These are phyloP conservation scores for Centruroides vittatus DNA, from an alignment of 1,140 invertebrate genomes.

Conservation along the genomic window DNA sequence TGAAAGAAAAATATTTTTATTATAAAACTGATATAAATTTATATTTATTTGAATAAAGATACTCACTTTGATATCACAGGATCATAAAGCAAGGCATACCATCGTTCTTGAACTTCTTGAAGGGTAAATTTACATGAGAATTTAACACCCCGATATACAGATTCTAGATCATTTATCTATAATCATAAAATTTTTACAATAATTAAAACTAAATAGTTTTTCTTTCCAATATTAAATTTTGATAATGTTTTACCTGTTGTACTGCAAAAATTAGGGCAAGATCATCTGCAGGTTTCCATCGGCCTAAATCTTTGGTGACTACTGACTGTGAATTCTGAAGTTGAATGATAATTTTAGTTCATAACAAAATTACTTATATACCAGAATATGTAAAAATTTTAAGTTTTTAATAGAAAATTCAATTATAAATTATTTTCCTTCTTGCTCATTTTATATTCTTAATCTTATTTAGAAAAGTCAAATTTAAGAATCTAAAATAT, in stretches of 20 bases:
- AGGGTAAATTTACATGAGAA: conserved; percentile 92
- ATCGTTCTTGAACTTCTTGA: conserved; percentile 84
- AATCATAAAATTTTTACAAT: neutral
- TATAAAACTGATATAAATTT: neutral
- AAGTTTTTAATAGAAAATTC: too few species aligned
- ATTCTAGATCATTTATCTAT: conserved; percentile 67
- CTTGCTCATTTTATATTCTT: too few species aligned
- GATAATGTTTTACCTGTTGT: conserved; percentile 51
- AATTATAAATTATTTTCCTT: too few species aligned
- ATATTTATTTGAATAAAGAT: neutral
- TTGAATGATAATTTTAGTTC: too few species aligned
- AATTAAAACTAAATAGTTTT: neutral
- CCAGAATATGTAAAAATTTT: too few species aligned
- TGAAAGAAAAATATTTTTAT: conserved; percentile 38
- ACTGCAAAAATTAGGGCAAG: conserved; percentile 82
- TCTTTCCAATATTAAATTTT: neutral
- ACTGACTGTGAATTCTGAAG: too few species aligned
- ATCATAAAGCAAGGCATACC: conserved; percentile 91
- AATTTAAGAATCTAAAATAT: too few species aligned
- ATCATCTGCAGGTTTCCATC: conserved; percentile 97
- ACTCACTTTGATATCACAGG: conserved; percentile 43
- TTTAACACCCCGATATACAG: conserved; percentile 81
- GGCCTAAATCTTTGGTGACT: conserved; percentile 54
- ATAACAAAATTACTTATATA: too few species aligned
- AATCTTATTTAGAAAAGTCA: too few species aligned